Base-by-base conservation (phyloP, 2,888 invertebrate species). In the Leptarthrus brevirostris region DNA sequence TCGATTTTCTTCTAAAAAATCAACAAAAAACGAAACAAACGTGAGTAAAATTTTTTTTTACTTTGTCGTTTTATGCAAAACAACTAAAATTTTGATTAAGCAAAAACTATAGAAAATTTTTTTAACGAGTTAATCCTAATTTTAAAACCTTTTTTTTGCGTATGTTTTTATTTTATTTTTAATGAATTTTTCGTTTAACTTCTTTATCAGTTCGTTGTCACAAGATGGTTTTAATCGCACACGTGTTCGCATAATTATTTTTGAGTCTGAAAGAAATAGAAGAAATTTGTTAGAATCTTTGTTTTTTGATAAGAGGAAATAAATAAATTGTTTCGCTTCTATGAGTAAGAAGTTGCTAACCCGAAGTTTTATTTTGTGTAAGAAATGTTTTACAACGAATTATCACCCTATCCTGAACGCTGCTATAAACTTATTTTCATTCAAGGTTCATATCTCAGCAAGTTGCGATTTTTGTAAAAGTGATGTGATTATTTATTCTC, bases 211-310 rank as follows among this genome's bases (percentile, higher is more conserved):
- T 58, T 47, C 30, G 58, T 72, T 72, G 72, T 72, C 61, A 72
- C 72, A 56, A 58, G 40, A 44, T 61, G 14, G 49, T 72, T 72
- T 72, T 61, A 72, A 72, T 47, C 54, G 47, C 56, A 49, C 72
- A 30, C 49, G 58, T 34, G 49, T 72, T 72, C 61, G 58, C 72
- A 72, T 72, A 72, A 49, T 61, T 72, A 47, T 61, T 30, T 47
- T 49, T 49, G 49, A 49, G 58, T 72, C 72, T 72, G 72, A 12
- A 72, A 61, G 40, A 24, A 56, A 36, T 8, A 69, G 22, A 54
- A 53, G 16, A 18, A 53, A 22, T 20, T 53, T 5, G 20, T 53
- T 22, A 53, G 47, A 3, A n/a, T n/a, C n/a, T n/a, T n/a, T n/a
- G n/a, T n/a, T n/a, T n/a, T n/a, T n/a, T n/a, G n/a, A n/a, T n/a